Evolutionary conservation across 2,888 invertebrate species (phyloP), one percentile per base, ranked within the genome.

Genomic region (Drosophila gaucha): DNA sequence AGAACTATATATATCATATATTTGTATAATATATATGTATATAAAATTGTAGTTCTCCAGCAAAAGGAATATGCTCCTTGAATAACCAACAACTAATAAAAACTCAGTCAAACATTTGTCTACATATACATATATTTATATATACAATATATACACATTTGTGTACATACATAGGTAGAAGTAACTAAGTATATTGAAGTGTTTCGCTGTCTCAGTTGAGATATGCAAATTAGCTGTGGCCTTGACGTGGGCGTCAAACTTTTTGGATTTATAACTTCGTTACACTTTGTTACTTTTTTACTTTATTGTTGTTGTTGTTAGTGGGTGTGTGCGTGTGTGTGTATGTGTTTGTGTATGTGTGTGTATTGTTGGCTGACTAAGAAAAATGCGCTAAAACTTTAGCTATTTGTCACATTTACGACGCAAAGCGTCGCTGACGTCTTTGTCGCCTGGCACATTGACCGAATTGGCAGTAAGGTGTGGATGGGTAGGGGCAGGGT

Each of bases 201-300:
- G 30, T 52, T 24, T 49, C 41, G 38, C 31, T 68, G 68, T 68
- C 50, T 67, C 64, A 39, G 72, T 54, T 54, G 77, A 73, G 86
- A 75, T 86, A 84, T 84, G 84, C 78, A 84, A 84, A 84, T 88
- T 86, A 84, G 82, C 70, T 71, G 58, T 63, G 84, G 80, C 84
- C 84, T 84, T 84, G 88, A 80, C 80, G 84, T 84, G 86, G 84
- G 84, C 84, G 84, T 88, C 84, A 84, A 84, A 80, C 72, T 84
- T 85, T 71, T 77, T 44, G 74, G 82, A 83, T 86, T 83, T 80
- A 83, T 80, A 86, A 83, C 82, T 82, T 82, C 67, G 82, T 82
- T 82, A 82, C 86, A 82, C 80, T 86, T 86, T 78, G 70, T 75
- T 75, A 82, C 83, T 74, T 77, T 72, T 44, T 18, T 49, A 50